phyloP scores from a whole-genome alignment of 2,888 invertebrate genomes.

The Halictus quadricinctus region DNA sequence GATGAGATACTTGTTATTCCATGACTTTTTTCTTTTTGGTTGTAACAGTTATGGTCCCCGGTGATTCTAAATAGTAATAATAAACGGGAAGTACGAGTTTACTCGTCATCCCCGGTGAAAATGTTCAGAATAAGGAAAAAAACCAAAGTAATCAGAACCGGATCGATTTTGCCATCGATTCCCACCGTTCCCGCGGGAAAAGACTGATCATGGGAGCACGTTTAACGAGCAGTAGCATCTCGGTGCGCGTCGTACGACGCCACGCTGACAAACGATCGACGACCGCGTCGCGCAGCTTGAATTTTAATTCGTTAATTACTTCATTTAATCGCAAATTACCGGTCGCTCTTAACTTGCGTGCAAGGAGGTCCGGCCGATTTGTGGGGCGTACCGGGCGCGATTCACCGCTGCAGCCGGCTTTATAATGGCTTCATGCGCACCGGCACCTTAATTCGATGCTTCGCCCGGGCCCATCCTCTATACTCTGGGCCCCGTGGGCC shows the following conservation, averaged over 20 bases:
- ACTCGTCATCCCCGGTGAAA: too few species aligned
- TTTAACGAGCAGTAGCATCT: constrained; percentile 72
- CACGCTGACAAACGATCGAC: constrained; percentile 71
- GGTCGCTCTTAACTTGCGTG: constrained; percentile 63
- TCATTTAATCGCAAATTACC: constrained; percentile 75
- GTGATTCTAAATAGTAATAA: too few species aligned
- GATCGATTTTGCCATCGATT: not conserved
- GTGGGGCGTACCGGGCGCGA: constrained; percentile 47
- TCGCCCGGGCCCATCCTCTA: not conserved
- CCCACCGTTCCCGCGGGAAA: not conserved
- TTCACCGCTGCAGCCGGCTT: constrained; percentile 45
- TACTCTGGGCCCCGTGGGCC: not conserved
- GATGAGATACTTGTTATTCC: too few species aligned
- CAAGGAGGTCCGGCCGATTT: constrained; percentile 62
- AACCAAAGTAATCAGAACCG: not conserved
- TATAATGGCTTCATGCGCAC: constrained; percentile 65
- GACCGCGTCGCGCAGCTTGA: constrained; percentile 69
- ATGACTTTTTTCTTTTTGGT: too few species aligned
- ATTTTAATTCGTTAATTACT: constrained; percentile 78
- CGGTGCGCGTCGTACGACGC: constrained; percentile 60
- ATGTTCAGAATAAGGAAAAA: too few species aligned
- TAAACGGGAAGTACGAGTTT: too few species aligned
- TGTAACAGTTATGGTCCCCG: too few species aligned
- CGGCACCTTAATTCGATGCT: constrained; percentile 62
- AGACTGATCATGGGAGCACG: constrained; percentile 45